Base-by-base conservation (phyloP, 2,797 vertebrate species). In the Neopelma chrysocephalum region DNA sequence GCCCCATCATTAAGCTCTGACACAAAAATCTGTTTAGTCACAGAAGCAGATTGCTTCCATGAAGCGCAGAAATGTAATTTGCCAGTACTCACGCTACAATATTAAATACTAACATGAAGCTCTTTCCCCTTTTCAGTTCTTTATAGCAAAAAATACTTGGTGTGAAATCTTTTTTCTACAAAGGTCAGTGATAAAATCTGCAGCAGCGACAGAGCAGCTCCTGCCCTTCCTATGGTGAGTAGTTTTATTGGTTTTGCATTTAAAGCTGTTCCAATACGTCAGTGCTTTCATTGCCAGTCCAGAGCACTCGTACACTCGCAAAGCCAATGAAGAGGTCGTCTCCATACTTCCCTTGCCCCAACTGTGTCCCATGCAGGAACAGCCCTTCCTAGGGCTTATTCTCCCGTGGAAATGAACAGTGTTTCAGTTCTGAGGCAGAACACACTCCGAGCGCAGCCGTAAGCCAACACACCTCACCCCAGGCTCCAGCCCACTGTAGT, bases 11-110 rank as follows among this genome's bases (percentile, higher is more conserved):
- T 93, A 93, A 76, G 91, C 77, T 93, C 73, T 84, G 78, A 89
- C 77, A 79, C 86, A 87, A 81, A 94, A 94, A 95, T 93, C 90
- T 93, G 81, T 96, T 95, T 82, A 94, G 94, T 94, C 93, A 93
- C 91, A 94, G 90, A 66, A 93, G 91, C 91, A 93, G 91, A 93
- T 94, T 94, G 62, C 91, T 88, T 83, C 93, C 75, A 77, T 11
- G 36, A 90, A 90, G 82, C 6, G 1, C 87, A 94, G 77, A 95
- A 96, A 91, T 94, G 73, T 64, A 84, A 90, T 95, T 96, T 95
- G 82, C 89, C 89, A 95, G 87, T 75, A 94, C 89, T 93, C 94
- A 84, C 66, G 40, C 60, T 64, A 82, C 94, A 77, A 73, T 79
- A 82, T 94, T 93, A 91, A 96, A 95, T 82, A 91, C 85, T 94